Conservation (phyloP, 2,113 vertebrate species). For the Opisthocomus hoazin region DNA sequence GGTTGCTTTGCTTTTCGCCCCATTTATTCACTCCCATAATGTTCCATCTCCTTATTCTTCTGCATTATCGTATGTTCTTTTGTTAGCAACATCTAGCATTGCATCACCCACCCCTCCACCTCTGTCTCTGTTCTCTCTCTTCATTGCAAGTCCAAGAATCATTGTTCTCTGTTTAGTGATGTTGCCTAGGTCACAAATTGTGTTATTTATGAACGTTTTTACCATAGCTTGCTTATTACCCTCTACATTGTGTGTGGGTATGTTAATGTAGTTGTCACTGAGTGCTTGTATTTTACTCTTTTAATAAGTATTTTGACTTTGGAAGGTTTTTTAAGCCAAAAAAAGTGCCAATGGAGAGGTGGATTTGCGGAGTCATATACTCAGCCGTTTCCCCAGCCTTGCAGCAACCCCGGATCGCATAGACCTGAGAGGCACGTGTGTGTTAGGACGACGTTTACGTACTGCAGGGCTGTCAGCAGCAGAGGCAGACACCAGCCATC, state of each 20-base stretch:
- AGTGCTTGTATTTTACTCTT: neutral
- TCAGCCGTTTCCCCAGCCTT: neutral
- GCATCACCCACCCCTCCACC: neutral
- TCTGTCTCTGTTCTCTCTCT: neutral
- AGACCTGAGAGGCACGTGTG: neutral
- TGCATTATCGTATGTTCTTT: neutral
- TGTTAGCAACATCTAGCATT: neutral
- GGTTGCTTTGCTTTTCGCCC: neutral
- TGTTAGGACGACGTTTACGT: neutral
- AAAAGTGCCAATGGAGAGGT: neutral
- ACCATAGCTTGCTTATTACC: neutral
- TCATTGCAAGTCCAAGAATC: neutral
- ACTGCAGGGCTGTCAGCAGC: neutral
- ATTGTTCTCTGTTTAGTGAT: neutral
- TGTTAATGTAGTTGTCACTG: neutral
- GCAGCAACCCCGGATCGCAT: neutral
- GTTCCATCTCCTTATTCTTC: neutral
- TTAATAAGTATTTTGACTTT: neutral
- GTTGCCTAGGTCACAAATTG: conserved; percentile 28
- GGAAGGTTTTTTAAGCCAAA: neutral
- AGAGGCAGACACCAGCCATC: neutral
- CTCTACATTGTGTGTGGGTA: neutral
- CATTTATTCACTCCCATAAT: neutral
- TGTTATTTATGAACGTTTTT: neutral
- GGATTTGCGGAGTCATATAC: neutral